Conservation (phyloP, 2,113 vertebrate genomes). For the Equus przewalskii region DNA sequence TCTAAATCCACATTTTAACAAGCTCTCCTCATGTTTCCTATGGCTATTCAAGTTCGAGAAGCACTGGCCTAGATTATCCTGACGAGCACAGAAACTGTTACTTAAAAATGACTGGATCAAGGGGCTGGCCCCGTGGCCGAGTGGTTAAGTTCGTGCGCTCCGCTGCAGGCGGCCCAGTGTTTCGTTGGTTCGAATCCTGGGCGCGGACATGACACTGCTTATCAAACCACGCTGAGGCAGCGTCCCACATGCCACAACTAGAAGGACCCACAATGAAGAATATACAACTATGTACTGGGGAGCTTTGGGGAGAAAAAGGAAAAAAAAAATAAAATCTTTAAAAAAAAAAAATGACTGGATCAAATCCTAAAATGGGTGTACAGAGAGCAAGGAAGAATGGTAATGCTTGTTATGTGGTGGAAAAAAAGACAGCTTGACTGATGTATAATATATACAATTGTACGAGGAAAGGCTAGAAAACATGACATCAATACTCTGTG, state of each 20-base stretch:
- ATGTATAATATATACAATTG: not conserved
- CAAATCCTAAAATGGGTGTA: not conserved
- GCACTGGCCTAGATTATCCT: not conserved
- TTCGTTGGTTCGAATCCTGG: no score
- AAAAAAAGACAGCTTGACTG: not conserved
- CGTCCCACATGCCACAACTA: no score
- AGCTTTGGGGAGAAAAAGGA: no score
- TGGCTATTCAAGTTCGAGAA: not conserved
- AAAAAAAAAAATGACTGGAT: not conserved
- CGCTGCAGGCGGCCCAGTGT: no score
- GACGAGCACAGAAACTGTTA: not conserved
- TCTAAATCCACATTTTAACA: not conserved
- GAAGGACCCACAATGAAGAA: no score
- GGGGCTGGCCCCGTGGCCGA: no score
- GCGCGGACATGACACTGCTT: no score
- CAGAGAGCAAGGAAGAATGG: not conserved
- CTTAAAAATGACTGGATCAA: not conserved
- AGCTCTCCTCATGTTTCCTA: not conserved
- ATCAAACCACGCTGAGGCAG: no score
- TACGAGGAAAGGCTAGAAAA: not conserved
- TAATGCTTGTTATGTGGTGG: not conserved
- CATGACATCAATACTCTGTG: not conserved
- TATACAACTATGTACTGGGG: no score
- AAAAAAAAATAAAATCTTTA: no score
- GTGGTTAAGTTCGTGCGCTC: no score